These are phyloP conservation scores for Drosophila nigricruria DNA, from an alignment of 2,888 invertebrate genomes.

Conservation along the genomic window DNA sequence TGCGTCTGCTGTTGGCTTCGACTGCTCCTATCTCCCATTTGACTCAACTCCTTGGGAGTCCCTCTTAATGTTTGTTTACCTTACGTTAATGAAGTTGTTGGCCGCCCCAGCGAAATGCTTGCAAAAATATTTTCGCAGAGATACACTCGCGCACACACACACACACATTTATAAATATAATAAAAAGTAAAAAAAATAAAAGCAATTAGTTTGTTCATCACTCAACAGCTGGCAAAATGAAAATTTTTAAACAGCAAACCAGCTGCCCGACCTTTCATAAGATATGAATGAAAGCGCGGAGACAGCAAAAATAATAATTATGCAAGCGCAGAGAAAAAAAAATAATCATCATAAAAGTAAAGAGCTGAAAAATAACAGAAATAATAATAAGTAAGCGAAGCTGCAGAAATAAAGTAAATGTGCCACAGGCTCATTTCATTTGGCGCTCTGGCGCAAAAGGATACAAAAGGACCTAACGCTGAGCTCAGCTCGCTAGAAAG, in stretches of 20 bases:
- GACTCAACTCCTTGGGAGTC: conserved; percentile 7
- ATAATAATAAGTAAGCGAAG: conserved; percentile 36
- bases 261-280: not conserved
- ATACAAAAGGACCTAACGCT: conserved; percentile 19
- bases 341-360: conserved; percentile 33
- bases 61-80: conserved; percentile 73
- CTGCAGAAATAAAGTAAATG: conserved; percentile 60
- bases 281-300: conserved; percentile 51
- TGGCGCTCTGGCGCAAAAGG: conserved; percentile 20
- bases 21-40: conserved; percentile 31
- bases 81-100: conserved; percentile 81
- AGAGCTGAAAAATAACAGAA: conserved; percentile 18
- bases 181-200: conserved; percentile 64
- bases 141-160: conserved; percentile 3
- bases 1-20: conserved; percentile 48
- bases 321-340: conserved; percentile 43
- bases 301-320: conserved; percentile 69
- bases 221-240: conserved; percentile 80
- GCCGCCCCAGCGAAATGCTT: conserved; percentile 56
- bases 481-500: conserved; percentile 8
- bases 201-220: conserved; percentile 82
- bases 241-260: conserved; percentile 61
- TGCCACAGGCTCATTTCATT: conserved; percentile 58
- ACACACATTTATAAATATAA: not conserved
- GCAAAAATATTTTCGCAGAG: conserved; percentile 72